Base-by-base conservation (phyloP, 2,797 vertebrate genomes). In the Ctenosaura bakeri region DNA sequence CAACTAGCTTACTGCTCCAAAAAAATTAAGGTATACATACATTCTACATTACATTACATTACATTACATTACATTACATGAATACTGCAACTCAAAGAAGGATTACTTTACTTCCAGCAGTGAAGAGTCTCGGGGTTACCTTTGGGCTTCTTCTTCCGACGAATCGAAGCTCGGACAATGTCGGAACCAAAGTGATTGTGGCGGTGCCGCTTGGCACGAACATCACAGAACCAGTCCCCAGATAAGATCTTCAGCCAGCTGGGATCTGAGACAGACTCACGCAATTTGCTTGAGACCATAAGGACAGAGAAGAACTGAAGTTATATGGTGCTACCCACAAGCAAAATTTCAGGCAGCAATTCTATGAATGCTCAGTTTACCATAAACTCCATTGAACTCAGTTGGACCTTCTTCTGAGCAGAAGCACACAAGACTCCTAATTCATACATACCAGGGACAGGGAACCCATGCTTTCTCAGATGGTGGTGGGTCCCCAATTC, bases 211-310 rank as follows among this genome's bases (percentile, higher is more conserved):
- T 97, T 98, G 92, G 97, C 95, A 0, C 97, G 95, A 74, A 97
- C 97, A 18, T 99, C 98, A 0, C 95, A 96, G 96, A 99, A 99
- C 99, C 99, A 99, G 4, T 97, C 97, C 0, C 99, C 99, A 0
- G 98, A 98, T 86, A 98, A 97, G 78, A 93, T 95, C 93, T 97
- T 97, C 94, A 99, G 96, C 91, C 91, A 97, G 18, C 54, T 78
- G 0, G 97, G 97, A 93, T 99, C 98, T 6, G 93, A 96, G 93
- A 98, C 96, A 0, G 96, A 98, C 94, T 98, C 93, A 82, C 97
- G 95, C 76, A 99, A 97, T 66, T 97, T 97, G 90, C 99, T 99
- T 95, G 81, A 8, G 29, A 84, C 62, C 86, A 3, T 85, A 46
- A n/a, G 66, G 0, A 42, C n/a, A 5, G 0, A 88, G 59, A 52